These are phyloP conservation scores for Selene dorsalis DNA, from an alignment of 2,797 vertebrate species.

Conservation along the genomic window DNA sequence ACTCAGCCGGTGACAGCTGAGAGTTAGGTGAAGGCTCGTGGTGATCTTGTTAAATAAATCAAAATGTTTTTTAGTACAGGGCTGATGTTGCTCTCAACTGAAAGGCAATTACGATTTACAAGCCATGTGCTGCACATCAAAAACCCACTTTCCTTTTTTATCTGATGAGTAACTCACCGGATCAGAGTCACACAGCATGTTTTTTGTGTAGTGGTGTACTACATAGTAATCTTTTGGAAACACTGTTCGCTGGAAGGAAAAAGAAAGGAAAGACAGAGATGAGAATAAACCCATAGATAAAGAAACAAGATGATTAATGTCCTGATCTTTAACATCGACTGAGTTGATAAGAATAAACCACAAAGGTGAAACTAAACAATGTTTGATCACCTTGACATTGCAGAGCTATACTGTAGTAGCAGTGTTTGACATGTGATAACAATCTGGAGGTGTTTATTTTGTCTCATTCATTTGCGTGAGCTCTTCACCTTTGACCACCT, in stretches of 20 bases:
- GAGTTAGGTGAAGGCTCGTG: not conserved
- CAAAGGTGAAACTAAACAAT: not conserved
- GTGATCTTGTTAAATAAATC: not conserved
- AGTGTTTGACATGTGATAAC: not conserved
- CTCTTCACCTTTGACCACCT: not conserved
- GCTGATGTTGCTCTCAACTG: not conserved
- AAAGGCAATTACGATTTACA: not conserved
- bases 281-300: not conserved
- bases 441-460: not conserved
- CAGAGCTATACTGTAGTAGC: not conserved
- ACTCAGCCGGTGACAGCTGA: not conserved
- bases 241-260: conserved; percentile 75
- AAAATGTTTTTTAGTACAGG: not conserved
- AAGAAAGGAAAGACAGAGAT: conserved; percentile 15
- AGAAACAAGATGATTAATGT: not conserved
- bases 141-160: conserved; percentile 13
- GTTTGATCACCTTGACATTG: conserved; percentile 4
- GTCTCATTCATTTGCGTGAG: not conserved
- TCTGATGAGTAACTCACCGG: conserved; percentile 77
- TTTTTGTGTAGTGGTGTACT: conserved; percentile 79
- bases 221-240: conserved; percentile 86
- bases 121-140: conserved; percentile 3
- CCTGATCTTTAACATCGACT: not conserved
- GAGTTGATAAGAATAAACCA: conserved; percentile 1
- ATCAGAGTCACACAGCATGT: conserved; percentile 79